Percentiles rank a stretch among this genome's conserved stretches.
phyloP scores from a whole-genome alignment of 2,888 invertebrate genomes.

The Diplolepis rosae region DNA sequence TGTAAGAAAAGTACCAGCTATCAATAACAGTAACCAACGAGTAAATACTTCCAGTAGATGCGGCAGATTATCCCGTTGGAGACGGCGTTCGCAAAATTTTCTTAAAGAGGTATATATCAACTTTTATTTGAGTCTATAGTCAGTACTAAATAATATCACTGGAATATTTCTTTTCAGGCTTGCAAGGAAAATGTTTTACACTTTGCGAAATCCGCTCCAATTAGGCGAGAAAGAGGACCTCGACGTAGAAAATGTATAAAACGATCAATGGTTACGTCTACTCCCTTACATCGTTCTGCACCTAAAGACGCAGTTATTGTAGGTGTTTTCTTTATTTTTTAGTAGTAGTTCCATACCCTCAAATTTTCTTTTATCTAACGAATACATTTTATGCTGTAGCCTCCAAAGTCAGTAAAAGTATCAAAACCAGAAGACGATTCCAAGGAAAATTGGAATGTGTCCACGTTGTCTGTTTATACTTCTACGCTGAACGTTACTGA shows the following conservation, averaged over 20 bases:
- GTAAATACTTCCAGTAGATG: conserved; percentile 66
- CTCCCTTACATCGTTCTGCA: conserved; percentile 64
- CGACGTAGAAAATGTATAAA: conserved; percentile 71
- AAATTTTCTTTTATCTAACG: too few species aligned
- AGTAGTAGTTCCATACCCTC: not conserved
- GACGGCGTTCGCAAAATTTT: conserved; percentile 65
- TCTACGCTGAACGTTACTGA: conserved; percentile 53
- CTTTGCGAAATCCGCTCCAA: conserved; percentile 68
- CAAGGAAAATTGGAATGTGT: conserved; percentile 70
- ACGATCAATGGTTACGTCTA: conserved; percentile 70
- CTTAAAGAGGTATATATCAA: conserved; percentile 64
- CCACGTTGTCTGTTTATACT: conserved; percentile 60
- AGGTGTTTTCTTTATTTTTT: conserved; percentile 42
- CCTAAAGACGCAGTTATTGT: conserved; percentile 65
- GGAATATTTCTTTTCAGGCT: conserved; percentile 64
- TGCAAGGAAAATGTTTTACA: conserved; percentile 72
- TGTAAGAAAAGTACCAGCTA: conserved; percentile 65
- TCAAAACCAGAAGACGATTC: conserved; percentile 67
- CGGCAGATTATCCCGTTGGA: conserved; percentile 68
- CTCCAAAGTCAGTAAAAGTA: conserved; percentile 56
- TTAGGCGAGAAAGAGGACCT: conserved; percentile 66
- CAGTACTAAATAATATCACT: conserved; percentile 45
- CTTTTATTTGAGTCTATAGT: too few species aligned
- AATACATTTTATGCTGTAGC: conserved; percentile 49
- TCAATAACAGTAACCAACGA: conserved; percentile 64